Evolutionary conservation across 37 sponge, comb jelly and placozoan genomes (phyloP).

Genomic region (Amphimedon queenslandica): DNA sequence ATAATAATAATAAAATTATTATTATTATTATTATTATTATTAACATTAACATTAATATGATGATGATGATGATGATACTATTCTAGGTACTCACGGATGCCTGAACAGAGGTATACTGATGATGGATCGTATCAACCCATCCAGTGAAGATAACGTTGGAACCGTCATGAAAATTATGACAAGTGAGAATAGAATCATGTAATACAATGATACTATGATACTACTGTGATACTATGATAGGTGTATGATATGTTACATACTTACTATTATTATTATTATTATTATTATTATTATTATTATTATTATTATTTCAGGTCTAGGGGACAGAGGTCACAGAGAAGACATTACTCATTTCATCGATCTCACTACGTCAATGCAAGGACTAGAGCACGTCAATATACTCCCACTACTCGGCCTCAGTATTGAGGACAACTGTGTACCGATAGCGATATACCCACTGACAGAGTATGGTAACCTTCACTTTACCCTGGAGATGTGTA

Average conservation of each 20-base stretch:
- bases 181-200: not conserved
- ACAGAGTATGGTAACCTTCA: slow-evolving; percentile 61
- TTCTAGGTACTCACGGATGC: slow-evolving; percentile 20
- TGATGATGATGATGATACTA: no score
- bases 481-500: slow-evolving; percentile 35
- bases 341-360: slow-evolving; percentile 66
- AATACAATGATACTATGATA: not conserved
- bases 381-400: slow-evolving; percentile 56
- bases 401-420: slow-evolving; percentile 45
- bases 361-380: slow-evolving; percentile 42
- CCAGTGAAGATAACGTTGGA: not conserved
- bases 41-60: not conserved
- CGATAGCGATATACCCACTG: slow-evolving; percentile 61
- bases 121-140: slow-evolving; percentile 11
- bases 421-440: slow-evolving; percentile 63
- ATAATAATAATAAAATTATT: not conserved
- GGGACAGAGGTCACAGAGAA: slow-evolving; percentile 28
- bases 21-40: not conserved
- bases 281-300: no score
- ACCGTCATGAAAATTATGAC: slow-evolving; percentile 21
- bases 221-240: not conserved
- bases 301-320: slow-evolving; percentile 14
- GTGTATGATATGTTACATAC: no score
- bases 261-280: no score
- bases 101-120: slow-evolving; percentile 9